These are phyloP conservation scores for Eptesicus fuscus DNA, from an alignment of 2,113 vertebrate genomes.

Conservation along the genomic window DNA sequence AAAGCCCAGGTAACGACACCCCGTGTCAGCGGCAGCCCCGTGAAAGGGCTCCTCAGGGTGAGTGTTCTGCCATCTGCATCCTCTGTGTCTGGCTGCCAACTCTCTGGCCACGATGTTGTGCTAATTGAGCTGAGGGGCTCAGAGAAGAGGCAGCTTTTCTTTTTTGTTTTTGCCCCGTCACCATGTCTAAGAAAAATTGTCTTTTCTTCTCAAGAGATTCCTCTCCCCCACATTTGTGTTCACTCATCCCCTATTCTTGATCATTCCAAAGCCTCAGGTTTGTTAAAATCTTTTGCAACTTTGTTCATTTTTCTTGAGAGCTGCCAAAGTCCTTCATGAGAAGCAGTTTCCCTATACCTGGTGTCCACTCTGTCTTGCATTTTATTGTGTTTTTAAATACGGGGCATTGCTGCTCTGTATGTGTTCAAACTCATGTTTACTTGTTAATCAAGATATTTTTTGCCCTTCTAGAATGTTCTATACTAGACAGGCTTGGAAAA, in stretches of 20 bases:
- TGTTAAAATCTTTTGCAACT: neutral
- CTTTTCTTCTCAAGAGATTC: neutral
- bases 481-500: neutral
- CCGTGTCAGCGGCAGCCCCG: neutral
- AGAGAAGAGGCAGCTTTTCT: neutral
- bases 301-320: slow-evolving; percentile 12
- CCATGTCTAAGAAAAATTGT: neutral
- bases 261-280: neutral
- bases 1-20: neutral
- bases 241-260: neutral
- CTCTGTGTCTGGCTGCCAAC: neutral
- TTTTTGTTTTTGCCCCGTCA: neutral
- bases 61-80: neutral
- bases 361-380: neutral
- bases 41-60: neutral
- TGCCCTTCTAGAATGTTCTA: neutral
- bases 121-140: neutral
- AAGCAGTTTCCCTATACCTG: neutral
- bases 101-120: neutral
- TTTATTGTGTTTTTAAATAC: neutral
- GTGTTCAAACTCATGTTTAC: neutral
- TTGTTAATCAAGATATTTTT: neutral
- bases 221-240: neutral
- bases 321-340: neutral
- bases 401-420: neutral